Percentiles rank a stretch among this genome's conserved stretches.
These are phyloP conservation scores for Zootoca vivipara DNA, from an alignment of 2,113 vertebrate species.

Conservation along the genomic window DNA sequence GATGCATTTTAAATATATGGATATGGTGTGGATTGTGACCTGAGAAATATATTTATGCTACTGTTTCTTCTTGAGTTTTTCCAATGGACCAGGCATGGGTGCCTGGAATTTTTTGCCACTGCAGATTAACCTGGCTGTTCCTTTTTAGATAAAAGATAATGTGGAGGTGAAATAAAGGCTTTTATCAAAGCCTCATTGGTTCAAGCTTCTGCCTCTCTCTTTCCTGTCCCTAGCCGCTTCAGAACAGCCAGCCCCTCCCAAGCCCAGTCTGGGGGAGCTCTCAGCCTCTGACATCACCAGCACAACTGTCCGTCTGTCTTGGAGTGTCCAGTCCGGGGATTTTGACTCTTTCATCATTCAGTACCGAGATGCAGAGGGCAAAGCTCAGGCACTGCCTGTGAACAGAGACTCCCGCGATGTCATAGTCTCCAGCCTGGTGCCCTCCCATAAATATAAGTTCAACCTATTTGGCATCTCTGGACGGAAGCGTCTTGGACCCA, in stretches of 20 bases:
- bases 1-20: no score
- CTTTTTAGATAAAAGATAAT: not conserved
- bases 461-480: constrained; percentile 62
- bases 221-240: not conserved
- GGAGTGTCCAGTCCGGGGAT: constrained; percentile 50
- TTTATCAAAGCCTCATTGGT: not conserved
- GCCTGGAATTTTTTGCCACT: not conserved
- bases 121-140: not conserved
- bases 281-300: not conserved
- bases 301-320: constrained; percentile 52
- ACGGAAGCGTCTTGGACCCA: constrained; percentile 46
- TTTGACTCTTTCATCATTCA: constrained; percentile 70
- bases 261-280: constrained; percentile 50
- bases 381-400: constrained; percentile 8
- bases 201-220: not conserved
- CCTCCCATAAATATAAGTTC: constrained; percentile 58
- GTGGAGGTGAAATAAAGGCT: not conserved
- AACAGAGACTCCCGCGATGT: not conserved
- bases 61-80: not conserved
- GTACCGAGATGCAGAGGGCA: constrained; percentile 50
- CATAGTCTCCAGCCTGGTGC: constrained; percentile 25
- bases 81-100: not conserved
- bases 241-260: not conserved
- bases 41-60: not conserved
- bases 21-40: not conserved